A percentile compares a stretch with the other conserved stretches of the same genome.
These are phyloP conservation scores for Cordylochernes scorpioides DNA, from an alignment of 2,888 invertebrate genomes.

Conservation along the genomic window DNA sequence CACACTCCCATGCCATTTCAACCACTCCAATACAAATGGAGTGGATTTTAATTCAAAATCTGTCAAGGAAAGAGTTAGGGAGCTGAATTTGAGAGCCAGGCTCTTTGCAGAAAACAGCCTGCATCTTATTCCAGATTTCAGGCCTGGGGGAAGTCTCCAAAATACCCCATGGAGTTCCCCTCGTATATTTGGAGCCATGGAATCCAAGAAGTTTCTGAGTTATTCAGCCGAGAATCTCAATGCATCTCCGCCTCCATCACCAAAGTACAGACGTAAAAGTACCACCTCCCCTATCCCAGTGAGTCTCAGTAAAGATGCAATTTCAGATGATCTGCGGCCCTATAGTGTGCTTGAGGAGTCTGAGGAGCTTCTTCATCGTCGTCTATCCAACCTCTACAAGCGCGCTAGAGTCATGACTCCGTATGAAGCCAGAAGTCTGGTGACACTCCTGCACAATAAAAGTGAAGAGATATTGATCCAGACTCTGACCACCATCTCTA, in stretches of 20 bases:
- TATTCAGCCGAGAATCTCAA: conserved; percentile 24
- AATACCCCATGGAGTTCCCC: conserved; percentile 28
- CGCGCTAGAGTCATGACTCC: conserved; percentile 21
- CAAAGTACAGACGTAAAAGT: conserved; percentile 11
- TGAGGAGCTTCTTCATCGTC: conserved; percentile 12
- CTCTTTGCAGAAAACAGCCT: too few relatives aligned
- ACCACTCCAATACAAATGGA: too few relatives aligned
- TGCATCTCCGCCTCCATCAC: conserved; percentile 17
- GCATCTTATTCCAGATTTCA: too few relatives aligned
- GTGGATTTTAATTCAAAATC: too few relatives aligned
- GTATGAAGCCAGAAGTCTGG: conserved; percentile 26
- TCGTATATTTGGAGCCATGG: conserved; percentile 25
- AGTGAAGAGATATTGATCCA: conserved; percentile 26
- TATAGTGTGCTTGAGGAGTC: conserved; percentile 7
- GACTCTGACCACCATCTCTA: conserved; percentile 27
- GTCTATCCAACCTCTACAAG: conserved; percentile 14
- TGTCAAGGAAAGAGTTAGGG: conserved; percentile 25
- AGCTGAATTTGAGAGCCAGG: conserved; percentile 25
- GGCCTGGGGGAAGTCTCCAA: conserved; percentile 18
- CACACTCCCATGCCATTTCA: too few relatives aligned
- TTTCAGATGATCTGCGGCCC: conserved; percentile 2
- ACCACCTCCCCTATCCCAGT: conserved; percentile 2
- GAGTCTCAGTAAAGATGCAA: not conserved
- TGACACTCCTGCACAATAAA: conserved; percentile 25
- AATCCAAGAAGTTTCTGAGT: conserved; percentile 24